Conservation (phyloP, 2,888 invertebrate species). For the Coenonympha arcania region DNA sequence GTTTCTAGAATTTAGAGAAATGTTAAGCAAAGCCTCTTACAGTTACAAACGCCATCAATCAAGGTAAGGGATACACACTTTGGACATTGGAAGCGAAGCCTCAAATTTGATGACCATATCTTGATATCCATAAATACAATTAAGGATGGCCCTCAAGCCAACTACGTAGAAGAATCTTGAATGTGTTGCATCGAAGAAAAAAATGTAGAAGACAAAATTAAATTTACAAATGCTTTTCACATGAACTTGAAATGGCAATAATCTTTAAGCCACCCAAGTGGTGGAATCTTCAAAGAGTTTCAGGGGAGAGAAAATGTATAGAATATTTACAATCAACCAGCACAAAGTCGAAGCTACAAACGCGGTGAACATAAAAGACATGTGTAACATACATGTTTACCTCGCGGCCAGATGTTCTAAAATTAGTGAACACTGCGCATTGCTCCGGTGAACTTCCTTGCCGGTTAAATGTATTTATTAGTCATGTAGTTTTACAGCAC, state of each 20-base stretch:
- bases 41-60: too few relatives aligned
- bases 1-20: too few relatives aligned
- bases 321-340: slow-evolving; percentile 1
- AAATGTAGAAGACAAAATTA: too few relatives aligned
- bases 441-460: slow-evolving; percentile 37
- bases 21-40: too few relatives aligned
- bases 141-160: too few relatives aligned
- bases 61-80: too few relatives aligned
- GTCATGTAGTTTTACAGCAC: background rate
- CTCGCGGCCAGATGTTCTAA: slow-evolving; percentile 23
- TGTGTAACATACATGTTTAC: slow-evolving; percentile 10
- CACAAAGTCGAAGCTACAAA: background rate
- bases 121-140: too few relatives aligned
- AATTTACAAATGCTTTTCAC: background rate
- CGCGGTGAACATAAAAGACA: slow-evolving; percentile 7
- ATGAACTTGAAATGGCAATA: background rate
- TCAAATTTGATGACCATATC: too few relatives aligned
- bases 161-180: too few relatives aligned
- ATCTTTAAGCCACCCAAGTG: background rate
- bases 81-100: too few relatives aligned
- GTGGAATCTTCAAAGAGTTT: background rate
- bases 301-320: background rate
- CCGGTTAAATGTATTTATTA: slow-evolving; percentile 3
- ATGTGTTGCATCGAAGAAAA: too few relatives aligned
- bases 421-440: slow-evolving; percentile 32